A percentile compares a stretch with the other conserved stretches of the same genome.
Conservation (phyloP, 2,888 invertebrate genomes). For the Eurytoma adleriae region DNA sequence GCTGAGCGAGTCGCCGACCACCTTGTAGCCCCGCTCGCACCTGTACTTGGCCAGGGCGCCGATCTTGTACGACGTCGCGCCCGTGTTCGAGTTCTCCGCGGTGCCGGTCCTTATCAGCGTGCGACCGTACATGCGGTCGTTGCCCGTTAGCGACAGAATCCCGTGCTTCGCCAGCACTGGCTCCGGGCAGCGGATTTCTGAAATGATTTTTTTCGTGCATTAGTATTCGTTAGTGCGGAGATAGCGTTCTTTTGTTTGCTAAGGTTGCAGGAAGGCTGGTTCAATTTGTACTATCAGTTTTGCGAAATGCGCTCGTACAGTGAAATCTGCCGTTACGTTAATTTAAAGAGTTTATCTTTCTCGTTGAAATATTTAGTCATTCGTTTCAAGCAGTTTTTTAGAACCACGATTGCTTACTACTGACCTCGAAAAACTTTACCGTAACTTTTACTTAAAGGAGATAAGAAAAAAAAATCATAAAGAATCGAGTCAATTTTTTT, state of each 20-base stretch:
- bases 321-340: too few relatives aligned
- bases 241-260: conserved; percentile 1
- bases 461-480: too few relatives aligned
- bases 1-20: conserved; percentile 89
- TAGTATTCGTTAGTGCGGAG: not conserved
- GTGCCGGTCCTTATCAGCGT: conserved; percentile 85
- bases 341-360: too few relatives aligned
- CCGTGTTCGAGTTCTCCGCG: conserved; percentile 81
- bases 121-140: conserved; percentile 92
- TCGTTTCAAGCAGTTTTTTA: too few relatives aligned
- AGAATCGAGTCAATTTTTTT: too few relatives aligned
- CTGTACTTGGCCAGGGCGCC: conserved; percentile 92
- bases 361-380: too few relatives aligned
- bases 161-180: conserved; percentile 90
- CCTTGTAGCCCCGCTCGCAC: conserved; percentile 93
- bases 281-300: too few relatives aligned
- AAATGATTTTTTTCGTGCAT: conserved; percentile 51
- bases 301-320: too few relatives aligned
- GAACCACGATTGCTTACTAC: too few relatives aligned
- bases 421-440: too few relatives aligned
- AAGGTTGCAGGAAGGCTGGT: too few relatives aligned
- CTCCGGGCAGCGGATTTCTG: conserved; percentile 92
- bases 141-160: conserved; percentile 92
- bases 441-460: too few relatives aligned
- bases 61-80: conserved; percentile 88